Evolutionary conservation across 1,140 invertebrate species (phyloP).

Genomic region (Luehdorfia chinensis): DNA sequence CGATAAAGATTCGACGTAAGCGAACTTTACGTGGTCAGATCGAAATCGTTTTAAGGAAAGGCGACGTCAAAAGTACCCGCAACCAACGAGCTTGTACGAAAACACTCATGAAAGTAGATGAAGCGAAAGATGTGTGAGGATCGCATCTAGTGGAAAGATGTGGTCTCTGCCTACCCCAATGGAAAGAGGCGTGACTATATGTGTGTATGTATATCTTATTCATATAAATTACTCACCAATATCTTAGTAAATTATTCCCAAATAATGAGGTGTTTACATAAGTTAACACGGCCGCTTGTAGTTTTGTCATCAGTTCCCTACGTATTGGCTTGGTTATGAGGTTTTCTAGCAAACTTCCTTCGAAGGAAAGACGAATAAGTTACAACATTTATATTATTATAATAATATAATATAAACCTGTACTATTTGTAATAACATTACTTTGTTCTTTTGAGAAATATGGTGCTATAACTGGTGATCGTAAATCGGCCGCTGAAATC

Average conservation of each 20-base stretch:
- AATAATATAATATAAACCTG: not conserved
- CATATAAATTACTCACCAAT: slow-evolving; percentile 34
- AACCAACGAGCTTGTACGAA: no score
- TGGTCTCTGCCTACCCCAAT: no score
- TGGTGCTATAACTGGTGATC: slow-evolving; percentile 41
- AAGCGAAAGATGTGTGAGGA: no score
- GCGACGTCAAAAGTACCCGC: no score
- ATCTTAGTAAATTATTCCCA: slow-evolving; percentile 25
- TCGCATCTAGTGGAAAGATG: no score
- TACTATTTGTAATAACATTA: slow-evolving; percentile 18
- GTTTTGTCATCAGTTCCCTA: slow-evolving; percentile 38
- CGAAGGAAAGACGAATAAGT: not conserved
- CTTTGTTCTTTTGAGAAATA: slow-evolving; percentile 44
- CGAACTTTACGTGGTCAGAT: no score
- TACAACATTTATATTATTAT: no score
- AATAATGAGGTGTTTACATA: slow-evolving; percentile 49
- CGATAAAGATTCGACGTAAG: no score
- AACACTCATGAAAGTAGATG: no score
- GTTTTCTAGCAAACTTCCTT: slow-evolving; percentile 25
- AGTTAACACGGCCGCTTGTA: slow-evolving; percentile 42
- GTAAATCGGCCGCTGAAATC: slow-evolving; percentile 32
- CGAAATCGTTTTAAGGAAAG: no score
- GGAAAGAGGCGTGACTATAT: no score
- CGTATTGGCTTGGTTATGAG: slow-evolving; percentile 35
- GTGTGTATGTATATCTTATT: no score